Percentiles rank a stretch among this genome's conserved stretches.
phyloP scores from a whole-genome alignment of 2,113 vertebrate species.

The Rhabdomys dilectus region DNA sequence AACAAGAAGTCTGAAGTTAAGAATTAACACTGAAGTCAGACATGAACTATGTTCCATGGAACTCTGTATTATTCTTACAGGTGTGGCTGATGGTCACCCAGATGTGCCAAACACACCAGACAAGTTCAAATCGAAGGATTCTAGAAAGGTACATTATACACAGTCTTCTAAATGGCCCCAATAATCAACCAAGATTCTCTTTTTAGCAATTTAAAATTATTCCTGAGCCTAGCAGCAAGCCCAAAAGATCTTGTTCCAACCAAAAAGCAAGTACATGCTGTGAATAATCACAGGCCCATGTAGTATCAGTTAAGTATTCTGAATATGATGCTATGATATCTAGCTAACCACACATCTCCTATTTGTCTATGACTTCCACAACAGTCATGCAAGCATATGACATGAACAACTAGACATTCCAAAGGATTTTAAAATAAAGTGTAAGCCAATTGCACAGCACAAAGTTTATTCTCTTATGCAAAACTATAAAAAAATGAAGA shows the following conservation, averaged over 20 bases:
- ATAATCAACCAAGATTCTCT: accelerated
- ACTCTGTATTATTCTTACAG: not conserved
- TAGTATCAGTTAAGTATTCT: not conserved
- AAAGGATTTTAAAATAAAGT: not conserved
- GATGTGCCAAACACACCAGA: not conserved
- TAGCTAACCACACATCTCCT: not conserved
- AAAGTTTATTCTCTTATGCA: not conserved
- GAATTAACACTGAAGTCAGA: not conserved
- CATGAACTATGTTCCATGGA: not conserved
- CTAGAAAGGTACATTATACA: not conserved
- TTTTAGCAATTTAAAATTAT: not conserved
- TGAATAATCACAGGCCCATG: accelerated
- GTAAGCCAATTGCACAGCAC: not conserved
- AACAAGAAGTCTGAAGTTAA: not conserved
- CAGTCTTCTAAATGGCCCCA: too few species aligned
- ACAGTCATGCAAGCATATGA: not conserved
- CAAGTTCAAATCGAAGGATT: not conserved
- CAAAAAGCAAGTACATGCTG: not conserved
- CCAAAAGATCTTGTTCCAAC: not conserved
- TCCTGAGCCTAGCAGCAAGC: not conserved
- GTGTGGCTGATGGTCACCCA: not conserved
- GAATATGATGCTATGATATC: not conserved
- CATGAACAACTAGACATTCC: not conserved
- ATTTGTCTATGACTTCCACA: not conserved
- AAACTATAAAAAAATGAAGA: not conserved